phyloP scores from a whole-genome alignment of 1,140 invertebrate species.

The roundworm (Caenorhabditis elegans) region WBcel235 BX284602.5:6094501-6095000 shows the following conservation, averaged over 20 bases:
- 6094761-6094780: constrained; percentile 81
- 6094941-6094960: constrained; percentile 32
- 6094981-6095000: not conserved
- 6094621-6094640: not conserved
- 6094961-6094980: not conserved
- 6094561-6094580: constrained; percentile 76
- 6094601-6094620: constrained; percentile 66
- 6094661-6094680: not conserved
- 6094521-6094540: constrained; percentile 77
- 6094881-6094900: constrained; percentile 77
- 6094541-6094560: constrained; percentile 79
- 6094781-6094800: constrained; percentile 82
- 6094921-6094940: constrained; percentile 52
- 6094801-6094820: constrained; percentile 71
- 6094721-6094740: constrained; percentile 22
- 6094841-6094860: constrained; percentile 71
- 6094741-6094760: constrained; percentile 26
- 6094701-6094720: constrained; percentile 10
- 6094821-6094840: constrained; percentile 16
- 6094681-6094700: not conserved
- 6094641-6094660: not conserved
- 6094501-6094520: constrained; percentile 83
- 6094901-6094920: constrained; percentile 81
- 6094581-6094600: constrained; percentile 78
- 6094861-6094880: constrained; percentile 78